These are phyloP conservation scores for Xenentodon cancila DNA, from an alignment of 2,797 vertebrate species.

Conservation along the genomic window DNA sequence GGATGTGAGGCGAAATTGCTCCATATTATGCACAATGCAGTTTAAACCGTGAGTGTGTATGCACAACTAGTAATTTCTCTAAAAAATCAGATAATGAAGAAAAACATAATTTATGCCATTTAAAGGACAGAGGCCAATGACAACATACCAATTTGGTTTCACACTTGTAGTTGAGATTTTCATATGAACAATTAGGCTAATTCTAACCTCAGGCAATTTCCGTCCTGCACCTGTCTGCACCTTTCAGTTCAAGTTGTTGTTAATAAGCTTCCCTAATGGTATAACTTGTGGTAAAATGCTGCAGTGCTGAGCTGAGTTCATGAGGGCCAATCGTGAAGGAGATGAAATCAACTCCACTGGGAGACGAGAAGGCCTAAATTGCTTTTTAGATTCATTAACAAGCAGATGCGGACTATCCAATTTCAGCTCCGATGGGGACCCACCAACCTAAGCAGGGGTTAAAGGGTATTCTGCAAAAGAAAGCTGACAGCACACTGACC, in stretches of 20 bases:
- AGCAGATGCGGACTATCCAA: conserved; percentile 74
- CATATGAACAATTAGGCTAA: conserved; percentile 57
- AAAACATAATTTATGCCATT: background rate
- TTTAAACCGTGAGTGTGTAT: background rate
- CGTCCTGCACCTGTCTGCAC: conserved; percentile 38
- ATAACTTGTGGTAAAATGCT: conserved; percentile 70
- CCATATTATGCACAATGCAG: background rate
- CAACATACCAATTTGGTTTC: conserved; percentile 49
- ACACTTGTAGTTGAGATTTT: conserved; percentile 18
- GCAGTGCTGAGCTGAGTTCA: conserved; percentile 60
- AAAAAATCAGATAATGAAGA: background rate
- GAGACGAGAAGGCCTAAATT: conserved; percentile 66
- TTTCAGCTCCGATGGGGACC: conserved; percentile 56
- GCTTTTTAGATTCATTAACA: conserved; percentile 81
- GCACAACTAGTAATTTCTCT: too few species aligned
- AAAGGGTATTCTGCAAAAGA: conserved; percentile 62
- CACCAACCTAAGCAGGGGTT: conserved; percentile 59
- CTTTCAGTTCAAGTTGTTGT: conserved; percentile 61
- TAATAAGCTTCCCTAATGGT: conserved; percentile 73
- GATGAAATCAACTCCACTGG: conserved; percentile 72
- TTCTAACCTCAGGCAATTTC: conserved; percentile 57
- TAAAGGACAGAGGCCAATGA: conserved; percentile 46
- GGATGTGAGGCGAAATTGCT: background rate
- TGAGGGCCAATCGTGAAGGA: conserved; percentile 72
- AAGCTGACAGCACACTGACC: conserved; percentile 60